Percentiles rank a stretch among this genome's conserved stretches.
Evolutionary conservation across 2,888 invertebrate species (phyloP).

Genomic region (Orthosia gothica): DNA sequence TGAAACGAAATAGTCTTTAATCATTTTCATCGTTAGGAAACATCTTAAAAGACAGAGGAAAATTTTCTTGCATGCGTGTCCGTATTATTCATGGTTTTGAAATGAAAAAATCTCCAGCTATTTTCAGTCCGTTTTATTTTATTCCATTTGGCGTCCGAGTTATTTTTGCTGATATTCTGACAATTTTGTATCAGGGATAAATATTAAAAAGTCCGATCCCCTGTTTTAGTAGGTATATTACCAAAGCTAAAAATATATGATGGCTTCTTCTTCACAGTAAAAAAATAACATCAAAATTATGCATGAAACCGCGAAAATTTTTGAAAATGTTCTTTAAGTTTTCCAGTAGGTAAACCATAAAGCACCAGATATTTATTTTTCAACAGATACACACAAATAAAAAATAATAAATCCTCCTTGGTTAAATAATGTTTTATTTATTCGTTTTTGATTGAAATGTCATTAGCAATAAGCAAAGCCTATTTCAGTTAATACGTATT

Average conservation of each 20-base stretch:
- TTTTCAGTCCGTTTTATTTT: neutral
- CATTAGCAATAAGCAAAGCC: conserved; percentile 60
- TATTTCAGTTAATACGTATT: conserved; percentile 72
- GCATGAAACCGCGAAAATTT: neutral
- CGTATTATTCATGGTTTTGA: neutral
- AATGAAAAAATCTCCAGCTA: neutral
- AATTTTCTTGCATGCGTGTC: neutral
- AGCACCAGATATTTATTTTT: neutral
- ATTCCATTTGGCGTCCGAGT: neutral
- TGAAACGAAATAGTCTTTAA: neutral
- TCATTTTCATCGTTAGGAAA: neutral
- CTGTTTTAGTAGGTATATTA: neutral
- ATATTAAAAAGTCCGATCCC: neutral
- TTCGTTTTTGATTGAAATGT: conserved; percentile 64
- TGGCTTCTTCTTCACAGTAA: neutral
- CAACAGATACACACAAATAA: neutral
- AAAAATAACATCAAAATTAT: neutral
- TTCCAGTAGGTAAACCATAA: conserved; percentile 5
- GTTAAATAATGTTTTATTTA: conserved; percentile 64
- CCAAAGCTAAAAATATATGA: neutral
- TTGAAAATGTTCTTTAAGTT: neutral
- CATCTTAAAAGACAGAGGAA: neutral
- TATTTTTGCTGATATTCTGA: neutral
- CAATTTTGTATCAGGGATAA: neutral
- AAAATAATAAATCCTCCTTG: conserved; percentile 33